A percentile compares a stretch with the other conserved stretches of the same genome.
These are phyloP conservation scores for Uropsilus gracilis DNA, from an alignment of 2,113 vertebrate species.

Conservation along the genomic window DNA sequence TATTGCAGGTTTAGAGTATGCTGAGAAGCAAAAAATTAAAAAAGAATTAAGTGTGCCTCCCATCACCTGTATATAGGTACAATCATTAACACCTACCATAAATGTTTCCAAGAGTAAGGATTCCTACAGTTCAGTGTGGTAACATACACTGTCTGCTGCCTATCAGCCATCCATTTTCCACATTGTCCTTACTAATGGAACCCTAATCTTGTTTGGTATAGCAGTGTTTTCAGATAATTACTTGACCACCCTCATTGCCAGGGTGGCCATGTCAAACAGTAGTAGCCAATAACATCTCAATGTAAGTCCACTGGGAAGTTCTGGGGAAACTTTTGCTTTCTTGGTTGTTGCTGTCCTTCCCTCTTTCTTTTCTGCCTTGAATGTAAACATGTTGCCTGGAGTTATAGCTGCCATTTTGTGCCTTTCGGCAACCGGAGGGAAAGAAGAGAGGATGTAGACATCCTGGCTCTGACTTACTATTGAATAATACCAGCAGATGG, in stretches of 20 bases:
- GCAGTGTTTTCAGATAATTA: conserved; percentile 35
- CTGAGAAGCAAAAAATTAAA: conserved; percentile 24
- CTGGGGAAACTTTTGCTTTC: not conserved
- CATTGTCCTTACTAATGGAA: conserved; percentile 19
- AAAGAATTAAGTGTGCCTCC: conserved; percentile 40
- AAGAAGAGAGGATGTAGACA: not conserved
- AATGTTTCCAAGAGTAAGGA: conserved; percentile 39
- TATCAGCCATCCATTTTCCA: conserved; percentile 9
- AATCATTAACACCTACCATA: conserved; percentile 38
- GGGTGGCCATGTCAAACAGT: not conserved
- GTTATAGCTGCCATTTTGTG: conserved; percentile 34
- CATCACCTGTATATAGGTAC: conserved; percentile 31
- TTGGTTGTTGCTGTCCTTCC: not conserved
- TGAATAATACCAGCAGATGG: not conserved
- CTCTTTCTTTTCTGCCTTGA: conserved; percentile 13
- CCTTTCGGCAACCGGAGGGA: not conserved
- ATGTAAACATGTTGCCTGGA: not conserved
- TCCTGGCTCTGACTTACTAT: conserved; percentile 4
- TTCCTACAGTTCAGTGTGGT: not conserved
- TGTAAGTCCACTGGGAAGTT: not conserved
- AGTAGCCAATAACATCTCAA: conserved; percentile 1
- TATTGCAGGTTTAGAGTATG: not conserved
- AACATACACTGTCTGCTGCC: not conserved
- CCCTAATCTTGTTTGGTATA: not conserved
- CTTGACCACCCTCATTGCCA: not conserved